These are phyloP conservation scores for Varanus salvator DNA, from an alignment of 2,113 vertebrate genomes.

Conservation along the genomic window DNA sequence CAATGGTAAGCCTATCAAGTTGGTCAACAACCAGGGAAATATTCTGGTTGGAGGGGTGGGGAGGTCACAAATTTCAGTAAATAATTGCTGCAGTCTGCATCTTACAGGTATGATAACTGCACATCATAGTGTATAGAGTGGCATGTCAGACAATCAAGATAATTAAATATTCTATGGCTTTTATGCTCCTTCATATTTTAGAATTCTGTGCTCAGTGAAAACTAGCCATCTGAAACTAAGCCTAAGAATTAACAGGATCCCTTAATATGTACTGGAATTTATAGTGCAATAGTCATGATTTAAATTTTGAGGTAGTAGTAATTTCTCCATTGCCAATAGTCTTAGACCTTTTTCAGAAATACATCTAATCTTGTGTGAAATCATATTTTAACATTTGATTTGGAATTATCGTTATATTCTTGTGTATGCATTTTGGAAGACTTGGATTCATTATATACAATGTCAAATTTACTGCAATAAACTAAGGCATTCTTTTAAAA, in stretches of 20 bases:
- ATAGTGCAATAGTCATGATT: neutral
- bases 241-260: neutral
- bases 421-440: constrained; percentile 24
- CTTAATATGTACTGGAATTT: neutral
- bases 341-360: neutral
- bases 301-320: neutral
- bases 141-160: neutral
- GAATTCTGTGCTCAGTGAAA: neutral
- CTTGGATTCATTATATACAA: neutral
- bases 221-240: neutral
- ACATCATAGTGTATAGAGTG: neutral
- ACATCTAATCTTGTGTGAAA: neutral
- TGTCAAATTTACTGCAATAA: constrained; percentile 36
- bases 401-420: constrained; percentile 17
- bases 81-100: neutral
- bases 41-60: no score
- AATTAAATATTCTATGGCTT: neutral
- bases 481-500: constrained; percentile 47
- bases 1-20: no score
- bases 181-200: neutral
- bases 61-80: no score
- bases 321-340: neutral
- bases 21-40: no score
- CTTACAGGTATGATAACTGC: neutral
- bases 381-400: constrained; percentile 11